phyloP scores from a whole-genome alignment of 2,113 vertebrate genomes.

The Ursus arctos region DNA sequence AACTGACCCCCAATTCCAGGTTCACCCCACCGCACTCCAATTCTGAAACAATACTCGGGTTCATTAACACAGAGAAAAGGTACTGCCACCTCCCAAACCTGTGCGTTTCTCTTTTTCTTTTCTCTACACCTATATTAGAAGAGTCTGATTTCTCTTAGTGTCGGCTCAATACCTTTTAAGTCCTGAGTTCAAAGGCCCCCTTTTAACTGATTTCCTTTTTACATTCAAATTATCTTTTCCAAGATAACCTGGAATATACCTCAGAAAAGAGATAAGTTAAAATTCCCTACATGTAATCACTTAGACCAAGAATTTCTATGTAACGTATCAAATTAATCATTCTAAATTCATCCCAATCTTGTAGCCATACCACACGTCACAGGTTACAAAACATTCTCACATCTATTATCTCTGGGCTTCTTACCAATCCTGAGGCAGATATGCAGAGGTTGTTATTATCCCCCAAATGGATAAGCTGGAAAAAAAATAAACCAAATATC shows the following conservation, averaged over 20 bases:
- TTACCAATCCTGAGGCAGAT: neutral
- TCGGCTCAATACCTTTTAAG: neutral
- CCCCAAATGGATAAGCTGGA: neutral
- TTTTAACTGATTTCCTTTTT: constrained; percentile 2
- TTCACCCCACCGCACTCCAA: neutral
- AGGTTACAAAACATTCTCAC: neutral
- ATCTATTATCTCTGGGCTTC: neutral
- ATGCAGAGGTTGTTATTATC: neutral
- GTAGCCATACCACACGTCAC: neutral
- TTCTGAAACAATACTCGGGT: neutral
- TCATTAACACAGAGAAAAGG: neutral
- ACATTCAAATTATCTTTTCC: constrained; percentile 46
- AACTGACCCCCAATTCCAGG: neutral
- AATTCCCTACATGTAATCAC: constrained; percentile 12
- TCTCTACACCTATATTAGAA: constrained; percentile 19
- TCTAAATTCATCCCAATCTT: neutral
- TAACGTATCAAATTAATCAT: neutral
- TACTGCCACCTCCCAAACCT: neutral
- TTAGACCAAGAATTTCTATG: neutral
- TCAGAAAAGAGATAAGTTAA: constrained; percentile 2
- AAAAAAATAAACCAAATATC: constrained; percentile 23
- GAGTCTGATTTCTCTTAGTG: constrained; percentile 1
- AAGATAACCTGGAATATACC: neutral
- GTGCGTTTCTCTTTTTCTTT: neutral
- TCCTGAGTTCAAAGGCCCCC: neutral